Evolutionary conservation across 2,113 vertebrate species (phyloP), one percentile per base, ranked within the genome.

Genomic region (Scomber scombrus): DNA sequence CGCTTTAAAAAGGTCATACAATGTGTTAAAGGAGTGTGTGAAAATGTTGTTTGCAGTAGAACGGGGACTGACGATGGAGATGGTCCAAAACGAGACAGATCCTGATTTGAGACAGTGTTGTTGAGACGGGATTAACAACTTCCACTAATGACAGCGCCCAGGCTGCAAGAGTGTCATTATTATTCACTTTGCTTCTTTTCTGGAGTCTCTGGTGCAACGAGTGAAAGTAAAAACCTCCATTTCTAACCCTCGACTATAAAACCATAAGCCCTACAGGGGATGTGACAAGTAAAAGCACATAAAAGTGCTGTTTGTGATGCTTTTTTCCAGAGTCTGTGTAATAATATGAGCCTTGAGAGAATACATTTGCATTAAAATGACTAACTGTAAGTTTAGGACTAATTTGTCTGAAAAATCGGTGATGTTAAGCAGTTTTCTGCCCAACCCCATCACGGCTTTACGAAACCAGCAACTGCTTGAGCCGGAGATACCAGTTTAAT

Each of bases 71-170:
- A 18, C 43, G 73, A 55, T 46, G 60, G 65, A 70, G 69, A 61
- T 2, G 18, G 67, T 34, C 31, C 15, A 81, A 61, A 80, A 69
- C 1, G 2, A 66, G 81, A 66, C 18, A 43, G 34, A 68, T n/a
- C 0, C 5, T 79, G 80, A 86, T 81, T 73, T 57, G 75, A 62
- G 62, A 82, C 68, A 23, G 4, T 65, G 67, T 61, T 74, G 52
- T 56, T 66, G 3, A 21, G 19, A 68, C 61, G 62, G 61, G 50
- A 87, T 87, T 76, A 88, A 75, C 57, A 71, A 64, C 66, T 57
- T 84, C 73, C 54, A 55, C 70, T 81, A 86, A 78, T 79, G 60
- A 83, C 34, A 49, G 55, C 19, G 29, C 11, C 52, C 66, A 4
- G 40, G 65, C 61, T 81, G 58, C 73, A 11, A 31, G 56, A 78